A percentile compares a stretch with the other conserved stretches of the same genome.
Conservation (phyloP, 1,140 invertebrate species). For the Neoseiulus cucumeris region DNA sequence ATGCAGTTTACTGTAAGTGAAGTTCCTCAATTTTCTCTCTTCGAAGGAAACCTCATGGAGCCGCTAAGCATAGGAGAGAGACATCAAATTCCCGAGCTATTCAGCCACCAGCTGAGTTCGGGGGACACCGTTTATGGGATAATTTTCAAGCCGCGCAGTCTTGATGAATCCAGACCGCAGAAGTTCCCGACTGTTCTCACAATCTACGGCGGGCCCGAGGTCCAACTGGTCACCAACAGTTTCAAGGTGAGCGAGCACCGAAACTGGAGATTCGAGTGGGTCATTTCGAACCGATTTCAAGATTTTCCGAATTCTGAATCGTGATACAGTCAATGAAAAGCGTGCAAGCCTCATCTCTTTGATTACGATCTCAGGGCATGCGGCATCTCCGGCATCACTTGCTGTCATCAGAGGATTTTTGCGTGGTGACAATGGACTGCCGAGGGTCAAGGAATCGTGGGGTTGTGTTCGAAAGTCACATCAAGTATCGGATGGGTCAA, state of each 20-base stretch:
- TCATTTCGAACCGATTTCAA: not conserved
- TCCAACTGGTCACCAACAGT: slow-evolving; percentile 86
- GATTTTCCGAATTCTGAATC: not conserved
- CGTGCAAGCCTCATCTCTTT: not conserved
- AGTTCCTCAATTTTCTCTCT: not conserved
- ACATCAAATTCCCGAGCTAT: slow-evolving; percentile 40
- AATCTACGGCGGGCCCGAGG: slow-evolving; percentile 92
- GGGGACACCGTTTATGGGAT: slow-evolving; percentile 65
- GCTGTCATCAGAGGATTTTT: slow-evolving; percentile 84
- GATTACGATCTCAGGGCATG: slow-evolving; percentile 41
- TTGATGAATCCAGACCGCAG: slow-evolving; percentile 43
- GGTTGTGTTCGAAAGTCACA: slow-evolving; percentile 67
- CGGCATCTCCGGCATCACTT: slow-evolving; percentile 80
- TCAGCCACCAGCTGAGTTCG: slow-evolving; percentile 43
- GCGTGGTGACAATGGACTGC: slow-evolving; percentile 83
- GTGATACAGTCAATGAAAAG: slow-evolving; percentile 7
- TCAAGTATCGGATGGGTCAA: slow-evolving; percentile 55
- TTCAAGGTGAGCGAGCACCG: slow-evolving; percentile 46
- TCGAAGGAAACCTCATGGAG: slow-evolving; percentile 3
- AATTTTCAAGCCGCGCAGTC: slow-evolving; percentile 58
- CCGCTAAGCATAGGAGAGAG: slow-evolving; percentile 14
- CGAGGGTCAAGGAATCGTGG: slow-evolving; percentile 82
- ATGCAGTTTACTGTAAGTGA: not conserved
- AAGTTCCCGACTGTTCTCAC: slow-evolving; percentile 87
- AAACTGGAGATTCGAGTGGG: not conserved